Conservation (phyloP, 2,113 vertebrate species). For the Megalops atlanticus region DNA sequence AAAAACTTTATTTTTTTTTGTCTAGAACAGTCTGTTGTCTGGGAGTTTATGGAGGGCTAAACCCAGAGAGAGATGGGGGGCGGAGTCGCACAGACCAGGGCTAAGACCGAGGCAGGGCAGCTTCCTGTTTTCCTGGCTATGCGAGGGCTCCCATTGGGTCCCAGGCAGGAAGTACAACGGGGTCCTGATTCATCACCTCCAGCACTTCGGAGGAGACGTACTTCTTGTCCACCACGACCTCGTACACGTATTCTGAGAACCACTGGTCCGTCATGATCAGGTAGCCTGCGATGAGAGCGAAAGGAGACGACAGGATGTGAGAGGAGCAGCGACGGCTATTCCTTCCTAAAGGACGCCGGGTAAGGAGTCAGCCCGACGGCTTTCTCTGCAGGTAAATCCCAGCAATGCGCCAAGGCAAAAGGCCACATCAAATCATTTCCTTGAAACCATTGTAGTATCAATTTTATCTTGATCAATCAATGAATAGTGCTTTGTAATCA, state of each 20-base stretch:
- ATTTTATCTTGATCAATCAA: no score
- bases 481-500: no score
- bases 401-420: not conserved
- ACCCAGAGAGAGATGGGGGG: conserved; percentile 53
- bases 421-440: not conserved
- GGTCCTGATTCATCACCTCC: conserved; percentile 86
- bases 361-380: no score
- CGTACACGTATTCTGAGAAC: conserved; percentile 96
- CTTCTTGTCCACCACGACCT: conserved; percentile 94
- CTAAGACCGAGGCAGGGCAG: conserved; percentile 37
- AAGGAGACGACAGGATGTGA: not conserved
- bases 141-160: conserved; percentile 97
- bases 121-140: conserved; percentile 55
- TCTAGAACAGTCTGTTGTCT: conserved; percentile 57
- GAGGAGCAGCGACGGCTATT: not conserved
- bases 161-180: conserved; percentile 90
- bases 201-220: conserved; percentile 78
- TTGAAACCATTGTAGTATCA: not conserved
- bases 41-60: conserved; percentile 50
- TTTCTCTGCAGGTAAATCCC: not conserved
- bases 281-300: conserved; percentile 77
- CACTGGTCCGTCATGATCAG: conserved; percentile 96
- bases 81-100: conserved; percentile 57
- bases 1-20: no score
- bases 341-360: not conserved